phyloP scores from a whole-genome alignment of 1,140 invertebrate genomes.

The Drosophila nebulosa region DNA sequence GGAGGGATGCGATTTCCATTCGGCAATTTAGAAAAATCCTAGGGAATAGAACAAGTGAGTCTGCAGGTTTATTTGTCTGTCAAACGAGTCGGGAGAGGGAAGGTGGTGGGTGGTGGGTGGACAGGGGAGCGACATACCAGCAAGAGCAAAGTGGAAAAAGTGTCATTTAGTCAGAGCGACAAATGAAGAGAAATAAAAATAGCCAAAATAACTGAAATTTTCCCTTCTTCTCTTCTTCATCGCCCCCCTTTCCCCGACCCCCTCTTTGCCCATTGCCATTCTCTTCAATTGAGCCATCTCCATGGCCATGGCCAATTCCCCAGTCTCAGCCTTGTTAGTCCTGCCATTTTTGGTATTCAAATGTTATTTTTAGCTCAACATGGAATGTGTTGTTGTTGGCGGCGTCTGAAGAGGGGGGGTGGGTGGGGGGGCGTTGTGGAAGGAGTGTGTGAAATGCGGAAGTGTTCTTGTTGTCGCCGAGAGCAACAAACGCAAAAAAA shows the following conservation, averaged over 20 bases:
- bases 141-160: slow-evolving; percentile 40
- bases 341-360: slow-evolving; percentile 62
- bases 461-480: slow-evolving; percentile 56
- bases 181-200: slow-evolving; percentile 45
- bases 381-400: slow-evolving; percentile 23
- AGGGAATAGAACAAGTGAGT: not conserved
- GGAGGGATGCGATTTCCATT: not conserved
- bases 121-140: slow-evolving; percentile 2
- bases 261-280: not conserved
- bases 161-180: slow-evolving; percentile 58
- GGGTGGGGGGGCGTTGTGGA: not conserved
- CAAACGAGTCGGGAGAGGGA: not conserved
- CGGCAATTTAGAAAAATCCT: slow-evolving; percentile 59
- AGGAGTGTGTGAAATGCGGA: slow-evolving; percentile 65
- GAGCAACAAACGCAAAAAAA: slow-evolving; percentile 6
- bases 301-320: slow-evolving; percentile 30
- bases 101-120: no score
- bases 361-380: slow-evolving; percentile 69
- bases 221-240: no score
- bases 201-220: not conserved
- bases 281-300: slow-evolving; percentile 51
- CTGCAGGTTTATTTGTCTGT: slow-evolving; percentile 42
- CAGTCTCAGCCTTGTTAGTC: not conserved
- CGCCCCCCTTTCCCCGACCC: not conserved
- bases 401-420: not conserved